A percentile compares a stretch with the other conserved stretches of the same genome.
Conservation (phyloP, 2,888 invertebrate genomes). For the Cheilosia soror region DNA sequence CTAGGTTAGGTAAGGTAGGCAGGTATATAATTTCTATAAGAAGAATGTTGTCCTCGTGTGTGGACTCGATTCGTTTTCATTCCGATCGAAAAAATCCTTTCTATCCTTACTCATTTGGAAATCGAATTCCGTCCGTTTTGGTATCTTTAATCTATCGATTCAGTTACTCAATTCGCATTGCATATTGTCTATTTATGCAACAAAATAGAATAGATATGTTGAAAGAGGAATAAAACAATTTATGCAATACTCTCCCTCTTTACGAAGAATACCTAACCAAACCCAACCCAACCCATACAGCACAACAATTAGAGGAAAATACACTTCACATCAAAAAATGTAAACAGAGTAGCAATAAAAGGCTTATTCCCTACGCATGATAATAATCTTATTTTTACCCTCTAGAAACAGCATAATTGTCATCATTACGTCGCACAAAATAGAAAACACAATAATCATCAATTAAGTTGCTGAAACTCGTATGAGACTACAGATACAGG, state of each 20-base stretch:
- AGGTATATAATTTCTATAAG: no score
- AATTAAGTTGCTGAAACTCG: slow-evolving; percentile 15
- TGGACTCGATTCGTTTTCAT: no score
- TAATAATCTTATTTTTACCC: slow-evolving; percentile 18
- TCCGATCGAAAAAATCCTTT: no score
- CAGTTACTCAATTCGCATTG: background rate
- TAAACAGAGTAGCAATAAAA: slow-evolving; percentile 3
- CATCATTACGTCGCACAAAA: background rate
- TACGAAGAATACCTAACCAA: no score
- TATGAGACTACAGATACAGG: no score
- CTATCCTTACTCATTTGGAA: no score
- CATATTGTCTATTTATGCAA: background rate
- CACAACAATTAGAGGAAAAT: background rate
- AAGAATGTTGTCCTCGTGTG: no score
- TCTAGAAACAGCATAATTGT: background rate
- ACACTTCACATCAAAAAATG: slow-evolving; percentile 11
- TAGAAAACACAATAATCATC: slow-evolving; percentile 20
- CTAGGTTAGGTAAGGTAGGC: no score
- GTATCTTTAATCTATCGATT: slow-evolving; percentile 14
- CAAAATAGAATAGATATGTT: background rate
- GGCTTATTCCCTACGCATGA: slow-evolving; percentile 18
- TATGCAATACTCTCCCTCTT: slow-evolving; percentile 32
- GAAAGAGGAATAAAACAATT: slow-evolving; percentile 5
- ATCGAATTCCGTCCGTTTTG: no score
- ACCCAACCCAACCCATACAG: background rate